Evolutionary conservation across 1,140 invertebrate species (phyloP), one percentile per base, ranked within the genome.

Genomic region (Microplitis demolitor): DNA sequence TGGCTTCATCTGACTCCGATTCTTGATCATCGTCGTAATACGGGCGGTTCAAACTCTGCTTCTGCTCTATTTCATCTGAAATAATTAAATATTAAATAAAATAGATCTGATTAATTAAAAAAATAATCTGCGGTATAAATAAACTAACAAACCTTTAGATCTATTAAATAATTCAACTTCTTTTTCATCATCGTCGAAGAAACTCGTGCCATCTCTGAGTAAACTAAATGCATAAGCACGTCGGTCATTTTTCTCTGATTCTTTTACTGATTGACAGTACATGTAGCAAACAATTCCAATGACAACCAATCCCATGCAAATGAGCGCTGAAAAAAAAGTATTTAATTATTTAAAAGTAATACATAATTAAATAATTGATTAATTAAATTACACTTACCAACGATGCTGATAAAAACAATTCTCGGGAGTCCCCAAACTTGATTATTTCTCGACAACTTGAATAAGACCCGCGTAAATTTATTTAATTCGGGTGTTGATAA

Each of bases 361-460:
- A 24, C 0, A 24, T 24, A 24, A 24, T 1, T 24, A 24, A 24
- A 24, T 24, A 24, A 24, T 1, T 24, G 2, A 24, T 1, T 24
- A 24, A 24, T 24, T 24, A 24, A 61, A 14, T 51, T 31, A 73
- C 67, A 76, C 39, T 83, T 82, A 92, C 93, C 93, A 72, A 91
- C 85, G 3, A 94, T 78, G 73, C 94, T 89, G 54, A 95, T 90
- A 79, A 95, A 95, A 1, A 92, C 87, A 6, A 93, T 83, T 45
- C 93, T 87, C 0, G 94, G 92, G 85, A 96, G 85, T 1, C 94
- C 94, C 72, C 92, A 83, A 37, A 95, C 88, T 54, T 84, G 89
- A 69, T 91, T 90, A 80, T 95, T 90, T 33, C 84, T 85, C 35
- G 88, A 87, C 66, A 96, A 79, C 71, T 91, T 91, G 53, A 95